Evolutionary conservation across 2,797 vertebrate genomes (phyloP).

Genomic region (Epinephelus coioides): DNA sequence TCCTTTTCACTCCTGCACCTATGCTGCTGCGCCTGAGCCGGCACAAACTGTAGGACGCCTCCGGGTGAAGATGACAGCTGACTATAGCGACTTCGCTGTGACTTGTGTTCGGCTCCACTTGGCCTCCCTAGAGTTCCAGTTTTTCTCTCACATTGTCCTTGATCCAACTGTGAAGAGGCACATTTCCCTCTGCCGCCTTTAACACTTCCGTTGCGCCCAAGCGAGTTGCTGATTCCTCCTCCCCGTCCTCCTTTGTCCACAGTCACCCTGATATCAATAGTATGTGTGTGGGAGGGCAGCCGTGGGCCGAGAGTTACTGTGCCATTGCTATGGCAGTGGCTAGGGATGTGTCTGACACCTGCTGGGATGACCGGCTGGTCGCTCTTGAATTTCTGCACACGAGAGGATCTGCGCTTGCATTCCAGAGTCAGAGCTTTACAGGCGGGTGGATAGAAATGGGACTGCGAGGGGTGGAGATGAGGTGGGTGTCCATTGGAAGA

Average conservation of each 20-base stretch:
- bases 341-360: conserved; percentile 72
- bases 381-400: conserved; percentile 77
- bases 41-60: conserved; percentile 84
- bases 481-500: conserved; percentile 75
- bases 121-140: conserved; percentile 65
- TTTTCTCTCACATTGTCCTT: conserved; percentile 81
- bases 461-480: conserved; percentile 73
- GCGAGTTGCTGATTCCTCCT: conserved; percentile 78
- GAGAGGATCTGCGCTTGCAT: conserved; percentile 84
- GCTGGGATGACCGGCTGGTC: conserved; percentile 70
- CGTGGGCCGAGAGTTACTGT: conserved; percentile 84
- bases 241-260: conserved; percentile 81
- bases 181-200: conserved; percentile 78
- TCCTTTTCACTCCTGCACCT: conserved; percentile 78
- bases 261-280: conserved; percentile 86
- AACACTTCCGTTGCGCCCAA: conserved; percentile 72
- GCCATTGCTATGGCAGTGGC: conserved; percentile 84
- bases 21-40: conserved; percentile 80
- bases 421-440: conserved; percentile 82
- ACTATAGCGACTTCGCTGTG: conserved; percentile 76
- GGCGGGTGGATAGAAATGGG: conserved; percentile 76
- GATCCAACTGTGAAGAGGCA: conserved; percentile 80
- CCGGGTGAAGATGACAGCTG: conserved; percentile 79
- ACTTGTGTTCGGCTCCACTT: conserved; percentile 68
- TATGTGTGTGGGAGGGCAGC: conserved; percentile 86